Conservation (phyloP, 2,113 vertebrate species). For the Oreochromis spilurus region DNA sequence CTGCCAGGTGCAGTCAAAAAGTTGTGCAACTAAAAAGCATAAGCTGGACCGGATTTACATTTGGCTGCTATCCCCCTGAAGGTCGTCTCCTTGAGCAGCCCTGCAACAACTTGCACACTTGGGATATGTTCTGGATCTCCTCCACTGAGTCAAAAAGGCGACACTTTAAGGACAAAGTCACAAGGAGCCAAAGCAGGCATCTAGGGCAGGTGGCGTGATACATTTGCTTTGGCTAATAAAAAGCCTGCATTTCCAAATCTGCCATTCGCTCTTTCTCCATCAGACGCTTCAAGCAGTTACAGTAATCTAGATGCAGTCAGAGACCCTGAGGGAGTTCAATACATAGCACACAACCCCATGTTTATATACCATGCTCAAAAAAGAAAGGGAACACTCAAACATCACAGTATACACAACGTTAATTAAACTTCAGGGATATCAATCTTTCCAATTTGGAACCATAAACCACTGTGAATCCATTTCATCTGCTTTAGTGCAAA, state of each 20-base stretch:
- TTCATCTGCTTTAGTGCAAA: not conserved
- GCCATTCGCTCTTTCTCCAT: not conserved
- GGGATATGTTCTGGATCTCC: not conserved
- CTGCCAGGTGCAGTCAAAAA: not conserved
- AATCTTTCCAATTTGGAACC: not conserved
- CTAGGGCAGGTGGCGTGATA: not conserved
- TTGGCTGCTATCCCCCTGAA: not conserved
- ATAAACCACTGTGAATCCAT: not conserved
- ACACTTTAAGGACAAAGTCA: not conserved
- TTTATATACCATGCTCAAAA: not conserved
- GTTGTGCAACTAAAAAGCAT: not conserved
- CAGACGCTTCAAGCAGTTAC: rapidly evolving
- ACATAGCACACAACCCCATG: not conserved
- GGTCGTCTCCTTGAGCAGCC: not conserved
- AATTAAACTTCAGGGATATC: not conserved
- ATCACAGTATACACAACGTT: not conserved
- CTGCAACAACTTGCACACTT: not conserved
- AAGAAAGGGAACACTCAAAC: not conserved
- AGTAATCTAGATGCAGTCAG: not conserved
- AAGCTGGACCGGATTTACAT: not conserved
- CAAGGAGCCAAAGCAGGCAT: not conserved
- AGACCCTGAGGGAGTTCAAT: not conserved
- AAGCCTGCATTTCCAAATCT: not conserved
- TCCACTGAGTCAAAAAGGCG: not conserved
- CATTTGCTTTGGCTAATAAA: not conserved